Conservation (phyloP, 1,140 invertebrate species). For the Musca vetustissima region DNA sequence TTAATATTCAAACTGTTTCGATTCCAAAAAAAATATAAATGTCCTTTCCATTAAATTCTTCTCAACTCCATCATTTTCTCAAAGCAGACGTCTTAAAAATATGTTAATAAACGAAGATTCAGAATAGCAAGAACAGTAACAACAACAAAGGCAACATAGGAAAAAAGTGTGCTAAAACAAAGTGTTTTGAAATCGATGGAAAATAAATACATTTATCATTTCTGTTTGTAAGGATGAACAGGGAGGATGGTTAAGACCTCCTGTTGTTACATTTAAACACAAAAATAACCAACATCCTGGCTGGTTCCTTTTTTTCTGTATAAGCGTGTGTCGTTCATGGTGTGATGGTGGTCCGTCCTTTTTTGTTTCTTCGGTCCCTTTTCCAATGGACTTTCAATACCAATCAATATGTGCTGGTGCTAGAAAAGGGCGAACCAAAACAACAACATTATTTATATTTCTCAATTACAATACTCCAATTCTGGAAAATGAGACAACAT, state of each 20-base stretch:
- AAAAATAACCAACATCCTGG: conserved; percentile 9
- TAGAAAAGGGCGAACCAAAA: neutral
- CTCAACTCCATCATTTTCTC: no score
- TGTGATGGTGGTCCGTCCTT: conserved; percentile 9
- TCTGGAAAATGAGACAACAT: neutral
- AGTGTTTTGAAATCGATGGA: neutral
- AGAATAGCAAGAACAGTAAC: neutral
- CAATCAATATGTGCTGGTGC: no score
- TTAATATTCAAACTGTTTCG: no score
- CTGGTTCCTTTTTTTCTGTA: neutral
- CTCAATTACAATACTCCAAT: neutral
- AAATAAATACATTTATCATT: conserved; percentile 16
- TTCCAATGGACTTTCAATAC: neutral
- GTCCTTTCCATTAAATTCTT: no score
- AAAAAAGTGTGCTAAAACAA: no score
- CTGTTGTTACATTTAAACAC: conserved; percentile 13
- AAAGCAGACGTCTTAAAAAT: no score
- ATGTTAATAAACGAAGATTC: no score
- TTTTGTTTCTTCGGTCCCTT: neutral
- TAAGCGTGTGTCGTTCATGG: neutral
- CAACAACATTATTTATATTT: neutral
- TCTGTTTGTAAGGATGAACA: neutral
- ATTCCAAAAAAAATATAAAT: no score
- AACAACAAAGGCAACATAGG: neutral
- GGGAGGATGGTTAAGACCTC: neutral